These are phyloP conservation scores for Triops cancriformis DNA, from an alignment of 1,140 invertebrate genomes.

Conservation along the genomic window DNA sequence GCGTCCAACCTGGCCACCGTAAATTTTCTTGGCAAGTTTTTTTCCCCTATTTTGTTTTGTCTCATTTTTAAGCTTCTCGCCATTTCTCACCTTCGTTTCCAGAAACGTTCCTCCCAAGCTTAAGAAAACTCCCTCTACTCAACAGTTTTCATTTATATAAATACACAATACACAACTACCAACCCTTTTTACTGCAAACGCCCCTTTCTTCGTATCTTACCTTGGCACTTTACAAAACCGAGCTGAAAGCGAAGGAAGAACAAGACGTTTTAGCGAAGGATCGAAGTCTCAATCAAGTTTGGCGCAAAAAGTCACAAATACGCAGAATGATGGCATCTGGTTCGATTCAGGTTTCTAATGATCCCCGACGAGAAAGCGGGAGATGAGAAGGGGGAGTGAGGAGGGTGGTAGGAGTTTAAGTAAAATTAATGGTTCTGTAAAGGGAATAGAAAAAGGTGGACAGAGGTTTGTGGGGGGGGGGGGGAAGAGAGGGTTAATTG, in stretches of 20 bases:
- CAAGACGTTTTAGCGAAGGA: background rate
- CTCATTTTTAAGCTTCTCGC: background rate
- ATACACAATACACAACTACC: no score
- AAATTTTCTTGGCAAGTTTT: background rate
- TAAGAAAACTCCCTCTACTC: no score
- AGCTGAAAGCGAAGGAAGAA: no score
- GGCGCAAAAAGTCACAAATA: background rate
- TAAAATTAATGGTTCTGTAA: slow-evolving; percentile 4
- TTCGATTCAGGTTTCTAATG: background rate
- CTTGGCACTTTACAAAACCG: no score
- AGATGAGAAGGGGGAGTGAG: background rate
- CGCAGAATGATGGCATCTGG: background rate
- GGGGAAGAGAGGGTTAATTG: background rate
- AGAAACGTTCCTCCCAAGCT: background rate
- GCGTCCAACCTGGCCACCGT: background rate
- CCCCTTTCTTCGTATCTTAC: no score
- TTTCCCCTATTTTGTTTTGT: background rate
- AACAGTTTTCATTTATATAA: no score
- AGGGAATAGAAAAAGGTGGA: background rate
- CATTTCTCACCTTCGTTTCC: background rate
- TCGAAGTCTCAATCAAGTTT: background rate
- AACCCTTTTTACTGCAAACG: no score
- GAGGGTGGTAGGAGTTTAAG: background rate
- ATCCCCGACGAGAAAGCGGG: background rate
- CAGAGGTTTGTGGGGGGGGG: background rate